Base-by-base conservation (phyloP, 2,113 vertebrate genomes). In the Lonchura striata region DNA sequence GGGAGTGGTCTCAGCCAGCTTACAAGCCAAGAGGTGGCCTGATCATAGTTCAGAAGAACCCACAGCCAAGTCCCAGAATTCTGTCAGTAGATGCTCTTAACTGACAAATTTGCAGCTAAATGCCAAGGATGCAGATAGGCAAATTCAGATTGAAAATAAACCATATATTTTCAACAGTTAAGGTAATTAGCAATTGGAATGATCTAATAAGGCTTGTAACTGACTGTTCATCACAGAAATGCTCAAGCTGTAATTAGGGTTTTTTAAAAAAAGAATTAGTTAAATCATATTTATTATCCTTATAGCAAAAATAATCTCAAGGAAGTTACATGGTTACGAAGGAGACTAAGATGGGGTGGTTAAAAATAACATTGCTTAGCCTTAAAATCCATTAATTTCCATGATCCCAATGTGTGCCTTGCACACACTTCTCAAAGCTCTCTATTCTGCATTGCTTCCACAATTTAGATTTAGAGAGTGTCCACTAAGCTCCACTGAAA, bases 91-190 rank as follows among this genome's bases (percentile, higher is more conserved):
- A 23, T 82, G 57, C 21, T 84, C 68, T 92, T 70, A 79, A 42
- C 13, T 86, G 68, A 63, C 13, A 74, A 66, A 84, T 61, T 37
- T 88, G 59, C 24, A 47, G 27, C 11, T 65, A 33, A 69, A 49
- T 74, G 19, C 28, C 60, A 52, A 60, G 85, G 84, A 52, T 49
- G 17, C 41, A 92, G 37, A 81, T 71, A 79, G 53, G 49, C 53
- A 87, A 92, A 79, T 82, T 68, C 81, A 84, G 10, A 31, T 60
- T 95, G 70, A 69, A 95, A 94, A 91, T 46, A 61, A 91, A 37
- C 70, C 93, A 86, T 9, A 7, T 3, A n/a, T 64, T 82, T 94
- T 94, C 70, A 79, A 39, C 46, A 72, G 35, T 65, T 82, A 60
- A 49, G 50, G 74, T 72, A 79, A 78, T 91, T 89, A 86, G n/a